Evolutionary conservation across 2,113 vertebrate species (phyloP).

Genomic region (Stigmatopora nigra): DNA sequence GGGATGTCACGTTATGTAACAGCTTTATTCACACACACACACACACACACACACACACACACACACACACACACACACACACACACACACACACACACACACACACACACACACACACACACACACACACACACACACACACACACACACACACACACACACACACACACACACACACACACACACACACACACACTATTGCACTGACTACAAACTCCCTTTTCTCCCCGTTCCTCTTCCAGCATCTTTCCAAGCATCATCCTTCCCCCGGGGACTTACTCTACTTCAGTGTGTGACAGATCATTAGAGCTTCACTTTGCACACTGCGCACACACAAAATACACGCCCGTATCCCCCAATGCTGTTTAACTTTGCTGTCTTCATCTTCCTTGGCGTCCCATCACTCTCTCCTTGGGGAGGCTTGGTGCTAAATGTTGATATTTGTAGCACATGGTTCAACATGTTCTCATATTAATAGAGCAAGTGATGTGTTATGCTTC

Average conservation of each 20-base stretch:
- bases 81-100: constrained; percentile 9
- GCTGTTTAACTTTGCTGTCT: constrained; percentile 24
- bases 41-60: constrained; percentile 9
- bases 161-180: constrained; percentile 9
- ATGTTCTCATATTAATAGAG: not conserved
- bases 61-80: constrained; percentile 8
- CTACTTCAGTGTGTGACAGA: constrained; percentile 55
- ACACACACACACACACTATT: constrained; percentile 5
- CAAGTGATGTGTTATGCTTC: not conserved
- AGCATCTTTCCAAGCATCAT: constrained; percentile 8
- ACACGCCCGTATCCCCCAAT: constrained; percentile 10
- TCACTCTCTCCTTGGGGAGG: not conserved
- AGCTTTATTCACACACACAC: constrained; percentile 13
- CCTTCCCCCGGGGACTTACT: constrained; percentile 38
- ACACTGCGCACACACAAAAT: constrained; percentile 5
- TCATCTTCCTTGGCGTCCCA: not conserved
- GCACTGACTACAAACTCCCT: constrained; percentile 1
- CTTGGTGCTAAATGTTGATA: constrained; percentile 2
- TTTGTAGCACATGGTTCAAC: not conserved
- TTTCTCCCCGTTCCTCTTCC: not conserved
- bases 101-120: constrained; percentile 9
- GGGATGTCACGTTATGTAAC: constrained; percentile 25
- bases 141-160: constrained; percentile 9
- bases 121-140: constrained; percentile 8
- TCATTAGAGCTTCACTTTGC: constrained; percentile 41